phyloP scores from a whole-genome alignment of 2,888 invertebrate genomes.

The Drosophila testacea region DNA sequence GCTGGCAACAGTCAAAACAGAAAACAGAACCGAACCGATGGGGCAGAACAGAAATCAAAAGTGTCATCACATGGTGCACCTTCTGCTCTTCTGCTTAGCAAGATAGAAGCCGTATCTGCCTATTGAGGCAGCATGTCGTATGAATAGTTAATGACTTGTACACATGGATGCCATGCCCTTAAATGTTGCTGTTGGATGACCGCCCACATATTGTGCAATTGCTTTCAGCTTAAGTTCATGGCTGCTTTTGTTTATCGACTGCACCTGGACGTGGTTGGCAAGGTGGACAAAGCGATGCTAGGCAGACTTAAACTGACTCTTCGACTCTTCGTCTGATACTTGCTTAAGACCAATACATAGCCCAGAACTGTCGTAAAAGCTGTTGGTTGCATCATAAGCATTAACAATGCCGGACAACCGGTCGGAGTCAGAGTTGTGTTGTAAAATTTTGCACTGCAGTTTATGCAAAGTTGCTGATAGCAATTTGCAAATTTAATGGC shows the following conservation, averaged over 20 bases:
- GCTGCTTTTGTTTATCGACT: conserved; percentile 67
- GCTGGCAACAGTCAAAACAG: conserved; percentile 27
- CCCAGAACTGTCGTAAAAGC: conserved; percentile 1
- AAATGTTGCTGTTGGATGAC: conserved; percentile 3
- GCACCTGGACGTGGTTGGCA: conserved; percentile 24
- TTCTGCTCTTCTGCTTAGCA: conserved; percentile 13
- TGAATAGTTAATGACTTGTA: conserved; percentile 72
- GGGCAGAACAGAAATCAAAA: conserved; percentile 65
- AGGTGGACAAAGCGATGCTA: conserved; percentile 28
- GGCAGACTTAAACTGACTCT: conserved; percentile 16
- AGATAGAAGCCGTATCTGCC: conserved; percentile 31
- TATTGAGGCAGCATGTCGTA: conserved; percentile 55
- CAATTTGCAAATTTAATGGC: conserved; percentile 85
- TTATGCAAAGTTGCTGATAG: conserved; percentile 84
- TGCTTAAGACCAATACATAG: conserved; percentile 29
- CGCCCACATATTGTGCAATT: conserved; percentile 37
- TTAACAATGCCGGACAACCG: conserved; percentile 53
- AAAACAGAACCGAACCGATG: neutral
- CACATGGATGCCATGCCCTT: conserved; percentile 39
- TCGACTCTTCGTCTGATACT: conserved; percentile 9
- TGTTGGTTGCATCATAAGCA: conserved; percentile 50
- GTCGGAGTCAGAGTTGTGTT: conserved; percentile 28
- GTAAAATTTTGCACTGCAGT: conserved; percentile 75
- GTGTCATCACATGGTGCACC: conserved; percentile 66
- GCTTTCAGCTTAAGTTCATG: conserved; percentile 61